These are phyloP conservation scores for Molossus alvarezi DNA, from an alignment of 2,797 vertebrate species.

Conservation along the genomic window DNA sequence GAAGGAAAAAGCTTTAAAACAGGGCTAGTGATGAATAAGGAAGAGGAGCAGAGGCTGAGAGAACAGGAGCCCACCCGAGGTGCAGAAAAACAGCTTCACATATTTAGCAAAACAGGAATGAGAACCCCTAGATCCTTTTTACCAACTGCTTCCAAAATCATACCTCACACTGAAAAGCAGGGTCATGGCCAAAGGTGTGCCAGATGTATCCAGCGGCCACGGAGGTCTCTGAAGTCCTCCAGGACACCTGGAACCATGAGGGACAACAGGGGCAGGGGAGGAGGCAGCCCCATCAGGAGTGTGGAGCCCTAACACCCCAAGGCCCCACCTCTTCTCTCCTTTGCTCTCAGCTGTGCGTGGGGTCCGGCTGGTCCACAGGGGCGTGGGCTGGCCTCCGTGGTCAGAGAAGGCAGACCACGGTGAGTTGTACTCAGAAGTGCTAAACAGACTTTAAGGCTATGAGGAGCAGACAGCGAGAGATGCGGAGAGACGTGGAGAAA, in stretches of 20 bases:
- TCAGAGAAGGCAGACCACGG: not conserved
- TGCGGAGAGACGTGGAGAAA: not conserved
- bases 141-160: not conserved
- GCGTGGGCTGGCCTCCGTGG: not conserved
- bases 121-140: not conserved
- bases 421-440: not conserved
- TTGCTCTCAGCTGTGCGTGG: not conserved
- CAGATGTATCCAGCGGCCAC: not conserved
- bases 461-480: not conserved
- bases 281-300: not conserved
- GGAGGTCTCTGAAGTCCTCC: not conserved
- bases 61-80: not conserved
- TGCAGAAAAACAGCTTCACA: not conserved
- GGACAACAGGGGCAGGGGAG: not conserved
- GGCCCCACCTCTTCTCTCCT: not conserved
- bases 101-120: constrained; percentile 33
- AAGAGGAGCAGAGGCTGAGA: not conserved
- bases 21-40: constrained; percentile 21
- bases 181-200: not conserved
- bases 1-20: constrained; percentile 52
- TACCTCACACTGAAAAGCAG: not conserved
- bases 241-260: not conserved
- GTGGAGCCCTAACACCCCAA: not conserved
- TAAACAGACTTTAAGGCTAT: not conserved
- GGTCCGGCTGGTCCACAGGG: fast-evolving